Evolutionary conservation across 2,797 vertebrate species (phyloP), one percentile per base, ranked within the genome.

Genomic region (Philypnodon macrostomus): DNA sequence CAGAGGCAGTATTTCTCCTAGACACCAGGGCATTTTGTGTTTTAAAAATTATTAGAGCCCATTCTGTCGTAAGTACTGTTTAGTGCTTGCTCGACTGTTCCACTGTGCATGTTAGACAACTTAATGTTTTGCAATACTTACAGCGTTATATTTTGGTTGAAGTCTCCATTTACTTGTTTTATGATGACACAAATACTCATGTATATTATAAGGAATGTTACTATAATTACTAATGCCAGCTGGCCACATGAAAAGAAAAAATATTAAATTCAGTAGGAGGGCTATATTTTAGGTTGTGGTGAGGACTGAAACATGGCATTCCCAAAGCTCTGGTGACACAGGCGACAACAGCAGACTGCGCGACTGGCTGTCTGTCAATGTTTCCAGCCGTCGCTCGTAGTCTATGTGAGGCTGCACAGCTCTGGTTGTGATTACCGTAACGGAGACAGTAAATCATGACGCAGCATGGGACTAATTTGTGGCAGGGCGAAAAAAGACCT

Each of bases 361-460:
- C 48, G 51, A 63, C 79, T 73, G 75, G 59, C 80, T 73, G 80
- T 77, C 83, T 84, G 82, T 86, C 84, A 83, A 78, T 68, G 60
- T 85, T 85, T 87, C 80, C 80, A 85, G 69, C 66, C 62, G 70
- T 76, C 48, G 39, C 58, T 56, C 27, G 53, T 61, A 53, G 63
- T 61, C 71, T 49, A 63, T 53, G 70, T 70, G 72, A 76, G 72
- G 10, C 27, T 30, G 27, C 59, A 14, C 67, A 67, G 77, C 82
- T 87, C 85, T 91, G 88, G 78, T 84, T 84, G 70, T 86, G 84
- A 90, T 90, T 91, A 92, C 77, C 83, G 69, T 86, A 88, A 87
- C 79, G 80, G 84, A 88, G 88, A 81, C 81, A 81, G 84, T 90
- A 88, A 89, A 89, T 89, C 87, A 87, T 84, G 82, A 88, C 79